Percentiles rank a stretch among this genome's conserved stretches.
phyloP scores from a whole-genome alignment of 1,140 invertebrate genomes.

The Drosophila santomea region DNA sequence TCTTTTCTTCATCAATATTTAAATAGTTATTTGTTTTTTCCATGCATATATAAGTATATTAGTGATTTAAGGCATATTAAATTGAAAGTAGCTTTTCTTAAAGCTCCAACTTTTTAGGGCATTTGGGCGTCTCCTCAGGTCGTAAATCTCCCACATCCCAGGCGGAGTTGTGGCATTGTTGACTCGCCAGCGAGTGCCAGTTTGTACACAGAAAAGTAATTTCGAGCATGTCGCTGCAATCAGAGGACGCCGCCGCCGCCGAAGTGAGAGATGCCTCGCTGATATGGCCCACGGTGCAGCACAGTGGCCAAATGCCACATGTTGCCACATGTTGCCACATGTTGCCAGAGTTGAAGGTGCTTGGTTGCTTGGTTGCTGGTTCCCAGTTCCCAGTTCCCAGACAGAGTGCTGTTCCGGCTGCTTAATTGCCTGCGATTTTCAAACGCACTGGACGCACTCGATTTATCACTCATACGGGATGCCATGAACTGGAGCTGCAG shows the following conservation, averaged over 20 bases:
- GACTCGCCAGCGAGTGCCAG: slow-evolving; percentile 40
- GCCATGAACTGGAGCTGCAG: background rate
- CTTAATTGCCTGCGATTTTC: slow-evolving; percentile 79
- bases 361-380: too few species aligned
- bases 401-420: slow-evolving; percentile 33
- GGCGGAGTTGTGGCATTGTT: slow-evolving; percentile 29
- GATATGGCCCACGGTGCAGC: slow-evolving; percentile 53
- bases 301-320: slow-evolving; percentile 16
- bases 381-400: slow-evolving; percentile 18
- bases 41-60: too few species aligned
- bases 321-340: too few species aligned
- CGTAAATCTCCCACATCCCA: slow-evolving; percentile 18
- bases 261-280: slow-evolving; percentile 63
- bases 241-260: slow-evolving; percentile 69
- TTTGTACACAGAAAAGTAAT: slow-evolving; percentile 80
- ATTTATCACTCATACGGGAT: slow-evolving; percentile 64
- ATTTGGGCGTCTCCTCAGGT: background rate
- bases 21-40: too few species aligned
- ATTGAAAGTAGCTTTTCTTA: background rate
- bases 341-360: slow-evolving; percentile 43
- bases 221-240: slow-evolving; percentile 79
- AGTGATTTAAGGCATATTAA: too few species aligned
- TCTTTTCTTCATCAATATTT: too few species aligned
- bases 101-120: background rate
- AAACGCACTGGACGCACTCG: slow-evolving; percentile 72